Conservation (phyloP, 2,797 vertebrate species). For the Propithecus deckenii region DNA sequence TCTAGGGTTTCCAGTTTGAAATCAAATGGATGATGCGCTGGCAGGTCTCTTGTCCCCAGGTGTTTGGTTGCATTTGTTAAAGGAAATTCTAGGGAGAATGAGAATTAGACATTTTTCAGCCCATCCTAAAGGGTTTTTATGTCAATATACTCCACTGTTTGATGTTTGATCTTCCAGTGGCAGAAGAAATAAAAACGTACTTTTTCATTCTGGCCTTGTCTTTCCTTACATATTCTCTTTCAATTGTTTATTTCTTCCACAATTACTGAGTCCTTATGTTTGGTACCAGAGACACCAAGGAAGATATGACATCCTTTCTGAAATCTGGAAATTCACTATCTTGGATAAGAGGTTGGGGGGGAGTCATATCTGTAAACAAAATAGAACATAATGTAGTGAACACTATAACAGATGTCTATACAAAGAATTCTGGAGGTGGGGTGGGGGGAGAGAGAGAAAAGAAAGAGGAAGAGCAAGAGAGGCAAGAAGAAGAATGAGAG, state of each 20-base stretch:
- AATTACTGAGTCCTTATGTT: neutral
- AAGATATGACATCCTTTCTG: neutral
- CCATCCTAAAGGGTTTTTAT: conserved; percentile 26
- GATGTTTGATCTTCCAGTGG: neutral
- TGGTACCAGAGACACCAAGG: neutral
- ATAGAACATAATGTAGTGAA: neutral
- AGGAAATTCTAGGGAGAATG: conserved; percentile 57
- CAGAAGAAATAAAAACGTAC: conserved; percentile 26
- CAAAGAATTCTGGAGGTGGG: neutral
- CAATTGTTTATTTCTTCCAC: neutral
- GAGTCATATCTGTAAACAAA: neutral
- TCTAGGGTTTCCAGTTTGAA: conserved; percentile 55
- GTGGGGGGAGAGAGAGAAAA: neutral
- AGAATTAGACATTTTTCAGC: conserved; percentile 4
- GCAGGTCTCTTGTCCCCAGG: conserved; percentile 41
- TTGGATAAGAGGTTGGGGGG: neutral
- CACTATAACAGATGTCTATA: neutral
- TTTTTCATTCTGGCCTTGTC: conserved; percentile 15
- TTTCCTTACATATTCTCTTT: neutral
- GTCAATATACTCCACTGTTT: neutral
- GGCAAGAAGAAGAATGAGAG: neutral
- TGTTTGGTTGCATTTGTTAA: conserved; percentile 45
- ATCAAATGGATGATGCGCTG: neutral
- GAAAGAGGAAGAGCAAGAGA: neutral
- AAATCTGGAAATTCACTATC: neutral